Conservation (phyloP, 2,113 vertebrate genomes). For the Galbula dea region DNA sequence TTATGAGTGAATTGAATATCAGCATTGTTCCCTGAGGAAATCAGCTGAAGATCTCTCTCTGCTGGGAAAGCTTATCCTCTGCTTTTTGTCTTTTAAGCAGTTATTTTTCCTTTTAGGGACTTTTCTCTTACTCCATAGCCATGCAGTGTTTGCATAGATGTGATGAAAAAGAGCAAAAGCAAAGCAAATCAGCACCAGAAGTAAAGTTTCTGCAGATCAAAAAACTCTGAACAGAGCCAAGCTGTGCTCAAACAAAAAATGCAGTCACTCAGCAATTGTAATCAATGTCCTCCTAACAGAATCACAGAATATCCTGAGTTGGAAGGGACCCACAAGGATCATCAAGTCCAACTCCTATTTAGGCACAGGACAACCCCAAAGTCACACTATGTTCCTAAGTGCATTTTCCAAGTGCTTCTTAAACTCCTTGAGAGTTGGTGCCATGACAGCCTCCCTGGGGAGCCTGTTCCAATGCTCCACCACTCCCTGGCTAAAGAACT, state of each 20-base stretch:
- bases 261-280: not conserved
- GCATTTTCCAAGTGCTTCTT: too few relatives aligned
- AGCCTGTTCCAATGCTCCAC: too few relatives aligned
- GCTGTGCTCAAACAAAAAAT: not conserved
- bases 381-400: too few relatives aligned
- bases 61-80: not conserved
- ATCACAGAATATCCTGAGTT: too few relatives aligned
- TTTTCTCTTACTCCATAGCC: not conserved
- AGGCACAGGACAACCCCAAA: too few relatives aligned
- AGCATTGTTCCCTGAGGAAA: not conserved
- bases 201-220: not conserved
- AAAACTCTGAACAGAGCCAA: not conserved
- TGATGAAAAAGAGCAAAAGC: conserved; percentile 8
- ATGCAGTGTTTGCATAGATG: not conserved
- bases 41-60: not conserved
- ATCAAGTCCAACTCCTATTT: too few relatives aligned
- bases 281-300: not conserved
- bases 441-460: too few relatives aligned
- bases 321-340: too few relatives aligned
- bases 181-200: not conserved
- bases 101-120: not conserved
- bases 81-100: not conserved
- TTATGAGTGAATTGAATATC: not conserved
- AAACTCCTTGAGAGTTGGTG: too few relatives aligned
- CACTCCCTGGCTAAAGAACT: too few relatives aligned